phyloP scores from a whole-genome alignment of 2,113 vertebrate species.

The Progne subis region DNA sequence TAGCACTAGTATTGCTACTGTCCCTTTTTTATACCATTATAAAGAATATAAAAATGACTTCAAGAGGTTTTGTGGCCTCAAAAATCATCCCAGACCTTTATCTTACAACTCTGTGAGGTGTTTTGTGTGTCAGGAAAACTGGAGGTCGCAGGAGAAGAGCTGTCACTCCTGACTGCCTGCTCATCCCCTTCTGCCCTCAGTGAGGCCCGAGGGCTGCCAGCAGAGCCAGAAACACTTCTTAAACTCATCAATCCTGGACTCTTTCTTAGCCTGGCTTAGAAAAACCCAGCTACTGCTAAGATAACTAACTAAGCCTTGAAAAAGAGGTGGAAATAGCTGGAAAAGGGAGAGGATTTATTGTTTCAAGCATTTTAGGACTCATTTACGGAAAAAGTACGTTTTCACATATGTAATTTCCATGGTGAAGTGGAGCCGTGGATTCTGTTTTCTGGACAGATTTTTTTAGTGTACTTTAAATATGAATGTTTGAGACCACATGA shows the following conservation, averaged over 20 bases:
- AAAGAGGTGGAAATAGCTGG: neutral
- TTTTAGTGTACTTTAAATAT: neutral
- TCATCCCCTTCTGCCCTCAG: neutral
- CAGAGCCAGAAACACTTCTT: neutral
- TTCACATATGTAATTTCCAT: neutral
- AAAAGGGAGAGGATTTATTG: neutral
- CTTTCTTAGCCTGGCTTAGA: neutral
- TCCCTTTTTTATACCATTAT: conserved; percentile 30
- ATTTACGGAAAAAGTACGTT: neutral
- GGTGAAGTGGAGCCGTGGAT: neutral
- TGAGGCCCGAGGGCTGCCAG: neutral
- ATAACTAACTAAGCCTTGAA: neutral
- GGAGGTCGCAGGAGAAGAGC: neutral
- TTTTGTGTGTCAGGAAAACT: conserved; percentile 28
- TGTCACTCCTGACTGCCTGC: neutral
- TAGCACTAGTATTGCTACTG: neutral
- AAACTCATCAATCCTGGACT: neutral
- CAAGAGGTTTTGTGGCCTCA: conserved; percentile 38
- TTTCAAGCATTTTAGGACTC: neutral
- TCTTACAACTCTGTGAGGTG: neutral
- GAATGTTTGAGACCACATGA: neutral
- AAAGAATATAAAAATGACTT: conserved; percentile 57
- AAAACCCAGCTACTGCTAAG: neutral
- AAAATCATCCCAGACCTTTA: conserved; percentile 28
- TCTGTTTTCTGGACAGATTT: neutral